Evolutionary conservation across 2,113 vertebrate genomes (phyloP).

Genomic region (Gadus macrocephalus): DNA sequence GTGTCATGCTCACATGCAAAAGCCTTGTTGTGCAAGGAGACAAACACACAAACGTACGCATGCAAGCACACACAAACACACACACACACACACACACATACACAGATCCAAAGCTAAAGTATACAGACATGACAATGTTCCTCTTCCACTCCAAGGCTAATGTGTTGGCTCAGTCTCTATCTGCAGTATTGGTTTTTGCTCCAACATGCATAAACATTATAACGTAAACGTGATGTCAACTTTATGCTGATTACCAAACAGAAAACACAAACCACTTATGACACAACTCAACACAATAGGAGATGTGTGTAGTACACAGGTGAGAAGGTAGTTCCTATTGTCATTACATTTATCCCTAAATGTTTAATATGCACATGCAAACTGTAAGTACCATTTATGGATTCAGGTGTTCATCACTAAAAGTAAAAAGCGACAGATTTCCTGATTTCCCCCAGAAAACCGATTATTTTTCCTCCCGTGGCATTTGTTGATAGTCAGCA

Average conservation of each 20-base stretch:
- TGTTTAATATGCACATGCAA: neutral
- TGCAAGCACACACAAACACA: neutral
- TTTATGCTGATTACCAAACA: neutral
- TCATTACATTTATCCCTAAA: too few species aligned
- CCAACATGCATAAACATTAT: neutral
- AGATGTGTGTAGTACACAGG: too few species aligned
- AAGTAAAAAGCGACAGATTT: neutral
- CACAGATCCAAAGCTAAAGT: neutral
- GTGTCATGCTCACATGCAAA: too few species aligned
- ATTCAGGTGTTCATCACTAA: neutral
- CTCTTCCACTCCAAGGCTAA: neutral
- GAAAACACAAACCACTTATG: too few species aligned
- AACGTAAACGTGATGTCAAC: neutral
- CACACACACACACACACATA: slow-evolving; percentile 8
- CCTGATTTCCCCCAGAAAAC: neutral
- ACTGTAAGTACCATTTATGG: neutral
- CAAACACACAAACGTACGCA: neutral
- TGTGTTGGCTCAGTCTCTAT: slow-evolving; percentile 4
- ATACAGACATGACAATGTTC: neutral
- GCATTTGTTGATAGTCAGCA: neutral
- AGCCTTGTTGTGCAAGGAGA: neutral
- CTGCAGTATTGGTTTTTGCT: neutral
- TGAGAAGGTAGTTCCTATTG: too few species aligned
- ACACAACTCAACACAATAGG: too few species aligned
- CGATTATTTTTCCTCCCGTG: neutral